A percentile compares a stretch with the other conserved stretches of the same genome.
Conservation (phyloP, 2,113 vertebrate genomes). For the Tragelaphus scriptus region DNA sequence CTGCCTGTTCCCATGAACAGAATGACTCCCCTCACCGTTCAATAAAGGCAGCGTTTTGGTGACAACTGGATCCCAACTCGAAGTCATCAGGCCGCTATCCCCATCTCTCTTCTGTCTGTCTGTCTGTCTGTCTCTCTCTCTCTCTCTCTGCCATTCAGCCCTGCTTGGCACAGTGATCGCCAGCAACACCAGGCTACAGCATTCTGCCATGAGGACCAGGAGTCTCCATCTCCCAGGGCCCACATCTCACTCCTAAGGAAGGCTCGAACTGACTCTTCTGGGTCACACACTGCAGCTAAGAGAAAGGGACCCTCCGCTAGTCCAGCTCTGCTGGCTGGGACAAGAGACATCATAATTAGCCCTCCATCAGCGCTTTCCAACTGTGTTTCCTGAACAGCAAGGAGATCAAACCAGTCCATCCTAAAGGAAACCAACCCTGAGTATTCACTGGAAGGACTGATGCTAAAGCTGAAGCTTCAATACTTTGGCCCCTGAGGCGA, state of each 20-base stretch:
- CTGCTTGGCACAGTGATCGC: not conserved
- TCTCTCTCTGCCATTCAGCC: no score
- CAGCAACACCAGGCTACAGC: not conserved
- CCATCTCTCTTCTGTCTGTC: not conserved
- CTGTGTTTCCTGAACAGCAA: not conserved
- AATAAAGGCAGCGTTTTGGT: not conserved
- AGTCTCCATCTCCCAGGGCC: not conserved
- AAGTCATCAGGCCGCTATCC: no score
- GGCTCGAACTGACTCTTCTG: not conserved
- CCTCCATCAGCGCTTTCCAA: not conserved
- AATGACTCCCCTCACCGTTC: not conserved
- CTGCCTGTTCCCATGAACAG: no score
- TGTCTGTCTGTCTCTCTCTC: not conserved
- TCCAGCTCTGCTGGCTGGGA: no score
- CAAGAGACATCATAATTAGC: not conserved
- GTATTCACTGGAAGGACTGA: not conserved
- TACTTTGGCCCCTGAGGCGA: not conserved
- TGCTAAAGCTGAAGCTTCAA: not conserved
- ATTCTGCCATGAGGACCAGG: accelerated
- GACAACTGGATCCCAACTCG: not conserved
- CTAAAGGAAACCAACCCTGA: not conserved
- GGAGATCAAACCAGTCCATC: not conserved
- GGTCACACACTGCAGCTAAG: not conserved
- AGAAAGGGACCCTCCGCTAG: not conserved
- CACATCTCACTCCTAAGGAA: not conserved